Evolutionary conservation across 37 sponge, comb jelly and placozoan genomes (phyloP).

Genomic region (Haliclona indistincta): DNA sequence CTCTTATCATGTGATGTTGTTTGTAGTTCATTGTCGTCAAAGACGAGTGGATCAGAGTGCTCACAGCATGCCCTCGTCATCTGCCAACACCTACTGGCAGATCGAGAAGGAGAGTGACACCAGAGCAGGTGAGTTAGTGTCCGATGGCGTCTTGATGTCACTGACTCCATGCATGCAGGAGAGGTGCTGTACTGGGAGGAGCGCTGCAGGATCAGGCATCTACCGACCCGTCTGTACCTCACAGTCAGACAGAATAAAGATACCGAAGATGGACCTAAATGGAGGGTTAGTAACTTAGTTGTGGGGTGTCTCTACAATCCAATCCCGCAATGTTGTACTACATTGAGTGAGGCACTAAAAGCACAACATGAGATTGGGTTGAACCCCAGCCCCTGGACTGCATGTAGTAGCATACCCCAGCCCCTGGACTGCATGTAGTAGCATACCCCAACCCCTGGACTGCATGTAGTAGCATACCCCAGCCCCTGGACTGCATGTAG

Average conservation of each 20-base stretch:
- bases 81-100: conserved; percentile 84
- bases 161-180: conserved; percentile 19
- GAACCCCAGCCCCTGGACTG: no score
- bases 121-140: conserved; percentile 31
- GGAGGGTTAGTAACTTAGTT: not conserved
- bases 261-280: not conserved
- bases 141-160: not conserved
- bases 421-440: no score
- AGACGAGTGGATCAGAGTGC: conserved; percentile 16
- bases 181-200: conserved; percentile 53
- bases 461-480: no score
- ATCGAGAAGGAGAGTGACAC: conserved; percentile 61
- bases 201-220: conserved; percentile 50
- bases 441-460: no score
- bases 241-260: no score
- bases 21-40: conserved; percentile 51
- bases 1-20: not conserved
- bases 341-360: no score
- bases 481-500: no score
- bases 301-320: no score
- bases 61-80: conserved; percentile 50
- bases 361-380: no score
- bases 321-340: no score
- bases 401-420: no score
- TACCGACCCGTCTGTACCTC: conserved; percentile 59